Base-by-base conservation (phyloP, 2,888 invertebrate species). In the Oxyteleia sp. region DNA sequence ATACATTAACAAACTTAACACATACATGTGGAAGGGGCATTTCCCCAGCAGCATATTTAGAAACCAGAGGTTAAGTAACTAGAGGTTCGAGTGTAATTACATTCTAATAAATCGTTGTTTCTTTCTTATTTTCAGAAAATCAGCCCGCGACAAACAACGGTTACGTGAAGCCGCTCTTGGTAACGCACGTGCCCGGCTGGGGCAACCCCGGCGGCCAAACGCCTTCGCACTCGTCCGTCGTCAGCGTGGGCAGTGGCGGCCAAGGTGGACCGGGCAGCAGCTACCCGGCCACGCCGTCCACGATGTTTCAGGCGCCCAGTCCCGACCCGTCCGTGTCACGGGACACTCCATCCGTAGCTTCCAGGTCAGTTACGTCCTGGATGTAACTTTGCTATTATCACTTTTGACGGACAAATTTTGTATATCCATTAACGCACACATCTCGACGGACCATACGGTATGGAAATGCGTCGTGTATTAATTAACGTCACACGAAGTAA, bases 121-220 rank as follows among this genome's bases (percentile, higher is more conserved):
- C n/a, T n/a, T n/a, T n/a, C n/a, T n/a, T n/a, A n/a, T n/a, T n/a
- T n/a, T n/a, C n/a, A 32, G 32, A 32, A 32, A 32, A 93, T 88
- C 95, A 95, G 87, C 94, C 94, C 49, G 94, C 95, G 0, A 95
- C 95, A 3, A 72, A 72, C 91, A 97, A 97, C 93, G 98, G 98
- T 0, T 98, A 98, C 94, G 98, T 98, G 81, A 96, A 96, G 91
- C 98, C 98, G 20, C 95, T 96, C 63, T 94, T 98, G 87, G 96
- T 97, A 87, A 98, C 97, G 0, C 97, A 97, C 78, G 96, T 98
- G 49, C 98, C 98, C 38, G 96, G 96, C 84, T 95, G 94, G 94
- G 94, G 94, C 83, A 94, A 93, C 26, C 94, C 94, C 1, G 93
- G 93, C n/a, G 89, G 91, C 61, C 91, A 91, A 79, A 93, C 92